Evolutionary conservation across 1,140 invertebrate species (phyloP), one percentile per base, ranked within the genome.

Genomic region (Solenopsis fugax): DNA sequence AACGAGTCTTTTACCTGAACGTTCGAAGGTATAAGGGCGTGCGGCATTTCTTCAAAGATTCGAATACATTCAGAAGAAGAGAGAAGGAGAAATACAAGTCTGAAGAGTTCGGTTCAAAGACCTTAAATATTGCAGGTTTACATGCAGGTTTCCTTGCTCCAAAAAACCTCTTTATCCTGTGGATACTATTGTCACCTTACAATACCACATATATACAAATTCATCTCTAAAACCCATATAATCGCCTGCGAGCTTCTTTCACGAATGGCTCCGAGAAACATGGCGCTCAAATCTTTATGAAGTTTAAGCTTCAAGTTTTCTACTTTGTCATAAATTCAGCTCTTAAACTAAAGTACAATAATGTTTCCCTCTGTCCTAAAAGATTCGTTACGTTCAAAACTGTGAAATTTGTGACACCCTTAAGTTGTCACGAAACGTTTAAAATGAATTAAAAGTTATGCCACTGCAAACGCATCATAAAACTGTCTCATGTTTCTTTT

Each of bases 181-280:
- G 37, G 4, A 21, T 7, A 58, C 45, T 37, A 58, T 73, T 82
- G 41, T 73, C 37, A 21, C 18, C 6, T 62, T 13, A 73, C 54
- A 84, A 84, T 84, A 24, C 45, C 18, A 10, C 9, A 24, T 73
- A 34, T 72, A 60, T 73, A 84, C 37, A 72, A 82, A 29, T 71
- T 56, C 37, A 10, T 56, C 10, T 69, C 21, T 45, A 45, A 72
- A 60, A 29, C 24, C 13, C 13, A 10, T 48, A 72, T 48, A 72
- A 82, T 82, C 52, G 18, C 18, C 34, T 1, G 34, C 37, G n/a
- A 58, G n/a, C 34, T 84, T 16, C 41, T 84, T 73, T 50, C n/a
- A 71, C 18, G 12, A 16, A 37, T 69, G 16, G 2, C 9, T n/a
- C 9, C 16, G 41, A 45, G 21, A 80, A 82, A 82, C 6, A 13